Conservation (phyloP, 2,888 invertebrate species). For the Hypsopygia costalis region DNA sequence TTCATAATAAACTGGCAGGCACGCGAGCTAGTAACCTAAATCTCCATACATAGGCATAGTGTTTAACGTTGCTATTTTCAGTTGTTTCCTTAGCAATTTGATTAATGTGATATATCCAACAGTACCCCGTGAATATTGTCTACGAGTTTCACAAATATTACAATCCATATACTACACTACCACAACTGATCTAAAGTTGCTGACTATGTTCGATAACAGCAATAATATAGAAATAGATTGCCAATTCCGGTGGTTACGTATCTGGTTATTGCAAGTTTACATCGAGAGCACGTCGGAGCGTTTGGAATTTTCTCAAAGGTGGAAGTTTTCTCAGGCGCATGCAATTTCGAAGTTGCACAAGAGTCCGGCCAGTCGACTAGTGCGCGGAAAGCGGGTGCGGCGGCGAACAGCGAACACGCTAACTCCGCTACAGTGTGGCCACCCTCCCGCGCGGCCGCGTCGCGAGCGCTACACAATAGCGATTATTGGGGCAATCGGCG, state of each 20-base stretch:
- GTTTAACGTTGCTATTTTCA: too few species aligned
- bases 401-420: conserved; percentile 23
- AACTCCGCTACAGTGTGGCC: conserved; percentile 22
- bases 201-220: conserved; percentile 18
- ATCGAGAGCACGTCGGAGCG: conserved; percentile 54
- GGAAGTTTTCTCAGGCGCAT: conserved; percentile 63
- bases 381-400: conserved; percentile 26
- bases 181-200: too few species aligned
- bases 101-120: too few species aligned
- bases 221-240: conserved; percentile 50
- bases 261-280: conserved; percentile 58
- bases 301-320: conserved; percentile 67
- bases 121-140: too few species aligned
- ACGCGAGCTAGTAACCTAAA: too few species aligned
- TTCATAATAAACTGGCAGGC: too few species aligned
- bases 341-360: conserved; percentile 66
- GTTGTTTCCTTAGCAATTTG: too few species aligned
- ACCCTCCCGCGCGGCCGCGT: conserved; percentile 27
- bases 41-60: too few species aligned
- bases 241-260: conserved; percentile 54
- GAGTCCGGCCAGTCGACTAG: conserved; percentile 35
- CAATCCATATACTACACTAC: too few species aligned
- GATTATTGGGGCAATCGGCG: conserved; percentile 72
- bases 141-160: too few species aligned
- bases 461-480: conserved; percentile 51